These are phyloP conservation scores for Phenacoccus solenopsis DNA, from an alignment of 1,140 invertebrate species.

Conservation along the genomic window DNA sequence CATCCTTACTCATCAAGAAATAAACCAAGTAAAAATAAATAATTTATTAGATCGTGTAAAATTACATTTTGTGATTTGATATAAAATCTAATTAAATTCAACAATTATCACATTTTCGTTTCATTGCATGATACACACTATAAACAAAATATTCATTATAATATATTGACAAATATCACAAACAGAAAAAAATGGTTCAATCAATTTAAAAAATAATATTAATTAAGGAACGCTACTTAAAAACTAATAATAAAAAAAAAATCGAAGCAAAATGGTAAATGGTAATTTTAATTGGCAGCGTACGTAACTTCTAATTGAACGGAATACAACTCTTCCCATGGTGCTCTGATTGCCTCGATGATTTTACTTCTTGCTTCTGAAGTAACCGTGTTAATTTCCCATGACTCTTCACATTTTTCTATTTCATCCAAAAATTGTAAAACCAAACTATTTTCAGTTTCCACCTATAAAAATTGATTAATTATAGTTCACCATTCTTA, in stretches of 20 bases:
- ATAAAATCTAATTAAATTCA: neutral
- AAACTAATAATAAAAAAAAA: too few species aligned
- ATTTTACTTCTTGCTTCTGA: neutral
- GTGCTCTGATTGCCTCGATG: slow-evolving; percentile 4
- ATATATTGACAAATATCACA: neutral
- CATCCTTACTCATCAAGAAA: too few species aligned
- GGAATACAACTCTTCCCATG: neutral
- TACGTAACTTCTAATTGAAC: neutral
- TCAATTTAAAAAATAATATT: neutral
- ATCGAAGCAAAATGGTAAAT: neutral
- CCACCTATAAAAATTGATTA: neutral
- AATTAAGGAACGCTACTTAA: neutral
- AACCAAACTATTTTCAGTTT: neutral
- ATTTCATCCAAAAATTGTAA: neutral
- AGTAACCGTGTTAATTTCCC: neutral
- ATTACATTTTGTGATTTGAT: neutral
- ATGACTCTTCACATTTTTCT: neutral
- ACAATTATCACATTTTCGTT: neutral
- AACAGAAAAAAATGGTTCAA: neutral
- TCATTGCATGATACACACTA: neutral
- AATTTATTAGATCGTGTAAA: neutral
- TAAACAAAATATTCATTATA: neutral
- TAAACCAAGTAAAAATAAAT: neutral
- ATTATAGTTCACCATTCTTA: neutral
- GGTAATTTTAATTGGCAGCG: neutral